phyloP scores from a whole-genome alignment of 2,888 invertebrate species.

The Metellina segmentata region DNA sequence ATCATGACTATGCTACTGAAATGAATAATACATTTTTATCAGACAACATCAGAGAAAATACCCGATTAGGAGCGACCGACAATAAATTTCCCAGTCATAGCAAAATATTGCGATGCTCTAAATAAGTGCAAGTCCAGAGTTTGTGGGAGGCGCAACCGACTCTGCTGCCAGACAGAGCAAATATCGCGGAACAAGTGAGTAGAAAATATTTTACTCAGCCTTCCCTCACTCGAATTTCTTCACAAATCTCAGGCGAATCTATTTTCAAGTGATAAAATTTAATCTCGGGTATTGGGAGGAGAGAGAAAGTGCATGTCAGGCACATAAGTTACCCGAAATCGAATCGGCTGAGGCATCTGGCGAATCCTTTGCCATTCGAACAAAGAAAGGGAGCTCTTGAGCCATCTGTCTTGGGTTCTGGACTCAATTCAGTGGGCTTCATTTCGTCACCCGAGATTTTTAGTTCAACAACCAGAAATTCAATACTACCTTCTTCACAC shows the following conservation, averaged over 20 bases:
- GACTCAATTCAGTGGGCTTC: not conserved
- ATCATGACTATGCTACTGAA: too few relatives aligned
- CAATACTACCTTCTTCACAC: not conserved
- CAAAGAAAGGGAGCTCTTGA: constrained; percentile 7
- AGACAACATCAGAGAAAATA: too few relatives aligned
- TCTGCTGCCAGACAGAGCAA: not conserved
- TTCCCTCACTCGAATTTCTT: not conserved
- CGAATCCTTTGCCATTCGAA: constrained; percentile 3
- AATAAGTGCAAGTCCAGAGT: not conserved
- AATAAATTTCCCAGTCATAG: not conserved
- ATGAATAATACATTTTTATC: too few relatives aligned
- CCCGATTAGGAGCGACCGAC: too few relatives aligned
- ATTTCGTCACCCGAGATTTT: not conserved
- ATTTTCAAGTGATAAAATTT: constrained; percentile 45
- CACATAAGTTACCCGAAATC: constrained; percentile 28
- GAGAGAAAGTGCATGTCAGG: not conserved
- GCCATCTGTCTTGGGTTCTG: not conserved
- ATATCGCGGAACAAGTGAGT: not conserved
- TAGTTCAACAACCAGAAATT: not conserved
- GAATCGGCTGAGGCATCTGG: constrained; percentile 24
- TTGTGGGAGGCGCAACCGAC: not conserved
- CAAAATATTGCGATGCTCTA: not conserved
- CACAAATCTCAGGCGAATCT: constrained; percentile 1
- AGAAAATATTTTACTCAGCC: not conserved
- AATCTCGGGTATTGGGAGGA: constrained; percentile 12